Conservation (phyloP, 2,888 invertebrate genomes). For the Caenorhabditis zanzibari region DNA sequence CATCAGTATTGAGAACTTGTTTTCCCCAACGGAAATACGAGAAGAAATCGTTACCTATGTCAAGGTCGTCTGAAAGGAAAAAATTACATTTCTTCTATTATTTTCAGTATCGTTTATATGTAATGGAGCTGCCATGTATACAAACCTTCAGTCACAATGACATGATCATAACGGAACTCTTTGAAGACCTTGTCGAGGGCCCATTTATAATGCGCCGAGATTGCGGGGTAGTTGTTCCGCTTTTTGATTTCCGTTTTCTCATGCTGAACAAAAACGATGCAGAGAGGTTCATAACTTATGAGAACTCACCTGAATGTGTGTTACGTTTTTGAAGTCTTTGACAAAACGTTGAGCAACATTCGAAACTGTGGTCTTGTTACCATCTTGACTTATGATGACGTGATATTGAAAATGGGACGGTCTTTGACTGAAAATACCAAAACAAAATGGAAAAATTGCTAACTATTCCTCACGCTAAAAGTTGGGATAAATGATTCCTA, state of each 20-base stretch:
- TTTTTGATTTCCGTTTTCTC: conserved; percentile 56
- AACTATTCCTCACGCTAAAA: conserved; percentile 74
- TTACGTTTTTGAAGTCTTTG: conserved; percentile 50
- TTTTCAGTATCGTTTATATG: neutral
- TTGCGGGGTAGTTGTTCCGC: conserved; percentile 84
- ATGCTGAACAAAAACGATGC: conserved; percentile 54
- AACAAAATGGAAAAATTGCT: neutral
- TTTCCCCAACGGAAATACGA: conserved; percentile 96
- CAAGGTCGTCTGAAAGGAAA: conserved; percentile 91
- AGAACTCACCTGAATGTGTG: conserved; percentile 58
- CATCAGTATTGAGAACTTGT: conserved; percentile 90
- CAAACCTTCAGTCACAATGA: conserved; percentile 95
- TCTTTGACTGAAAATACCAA: conserved; percentile 66
- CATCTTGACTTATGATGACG: conserved; percentile 81
- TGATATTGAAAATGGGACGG: conserved; percentile 75
- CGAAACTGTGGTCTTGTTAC: conserved; percentile 69
- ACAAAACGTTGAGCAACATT: conserved; percentile 66
- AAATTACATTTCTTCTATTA: neutral
- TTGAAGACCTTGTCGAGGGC: conserved; percentile 94
- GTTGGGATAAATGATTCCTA: conserved; percentile 78
- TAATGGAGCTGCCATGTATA: conserved; percentile 21
- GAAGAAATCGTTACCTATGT: conserved; percentile 96
- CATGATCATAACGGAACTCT: conserved; percentile 90
- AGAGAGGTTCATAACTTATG: neutral
- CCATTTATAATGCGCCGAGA: conserved; percentile 97